Conservation (phyloP, 2,113 vertebrate species). For the Dolichallabes microphthalmus region DNA sequence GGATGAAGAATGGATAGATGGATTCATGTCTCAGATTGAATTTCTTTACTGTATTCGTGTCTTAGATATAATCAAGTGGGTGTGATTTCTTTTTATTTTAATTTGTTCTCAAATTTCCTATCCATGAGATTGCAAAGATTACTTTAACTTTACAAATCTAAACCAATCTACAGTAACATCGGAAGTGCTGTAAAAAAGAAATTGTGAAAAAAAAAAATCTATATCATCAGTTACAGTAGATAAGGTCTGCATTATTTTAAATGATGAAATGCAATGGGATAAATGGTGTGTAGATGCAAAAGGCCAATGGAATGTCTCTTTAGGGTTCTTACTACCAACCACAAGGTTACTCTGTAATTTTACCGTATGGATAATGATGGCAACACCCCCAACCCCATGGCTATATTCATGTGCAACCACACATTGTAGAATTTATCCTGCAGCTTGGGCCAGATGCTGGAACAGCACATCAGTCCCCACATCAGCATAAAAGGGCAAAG, state of each 20-base stretch:
- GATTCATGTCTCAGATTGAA: background rate
- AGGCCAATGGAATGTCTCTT: slow-evolving; percentile 47
- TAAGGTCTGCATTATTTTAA: slow-evolving; percentile 36
- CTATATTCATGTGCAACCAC: slow-evolving; percentile 55
- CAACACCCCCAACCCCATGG: slow-evolving; percentile 57
- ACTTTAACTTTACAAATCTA: background rate
- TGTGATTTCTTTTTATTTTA: background rate
- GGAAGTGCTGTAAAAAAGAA: background rate
- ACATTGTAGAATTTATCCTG: slow-evolving; percentile 62
- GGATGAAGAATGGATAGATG: background rate
- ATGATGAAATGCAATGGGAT: slow-evolving; percentile 41
- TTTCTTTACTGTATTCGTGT: background rate
- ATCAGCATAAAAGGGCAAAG: slow-evolving; percentile 11
- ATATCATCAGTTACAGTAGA: slow-evolving; percentile 32
- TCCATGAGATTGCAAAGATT: background rate
- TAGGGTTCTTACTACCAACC: slow-evolving; percentile 44
- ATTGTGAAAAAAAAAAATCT: background rate
- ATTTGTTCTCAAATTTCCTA: background rate
- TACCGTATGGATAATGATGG: slow-evolving; percentile 44
- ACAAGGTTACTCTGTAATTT: slow-evolving; percentile 53
- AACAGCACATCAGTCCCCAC: slow-evolving; percentile 23
- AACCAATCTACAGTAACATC: background rate
- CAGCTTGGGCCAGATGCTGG: slow-evolving; percentile 55
- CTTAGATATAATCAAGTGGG: background rate
- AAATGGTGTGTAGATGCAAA: slow-evolving; percentile 37